These are phyloP conservation scores for Synergus japonicus DNA, from an alignment of 2,888 invertebrate species.

Conservation along the genomic window DNA sequence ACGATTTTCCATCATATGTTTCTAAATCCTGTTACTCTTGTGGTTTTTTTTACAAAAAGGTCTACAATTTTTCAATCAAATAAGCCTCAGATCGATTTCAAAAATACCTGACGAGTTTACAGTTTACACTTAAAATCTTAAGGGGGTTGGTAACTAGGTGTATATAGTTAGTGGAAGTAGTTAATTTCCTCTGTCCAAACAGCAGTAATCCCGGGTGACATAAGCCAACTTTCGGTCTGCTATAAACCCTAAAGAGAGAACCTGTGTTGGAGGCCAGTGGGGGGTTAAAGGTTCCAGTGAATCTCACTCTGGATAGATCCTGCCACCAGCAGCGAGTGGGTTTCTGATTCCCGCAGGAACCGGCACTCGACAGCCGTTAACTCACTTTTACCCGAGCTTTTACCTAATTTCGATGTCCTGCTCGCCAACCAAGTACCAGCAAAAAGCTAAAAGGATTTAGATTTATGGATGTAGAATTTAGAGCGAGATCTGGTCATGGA, in stretches of 20 bases:
- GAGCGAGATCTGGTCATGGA: constrained; percentile 40
- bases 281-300: constrained; percentile 51
- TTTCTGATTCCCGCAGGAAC: constrained; percentile 58
- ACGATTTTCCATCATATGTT: constrained; percentile 16
- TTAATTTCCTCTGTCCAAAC: constrained; percentile 77
- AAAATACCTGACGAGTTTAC: neutral
- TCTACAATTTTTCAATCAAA: neutral
- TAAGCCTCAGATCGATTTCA: neutral
- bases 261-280: constrained; percentile 42
- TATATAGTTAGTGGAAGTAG: constrained; percentile 62
- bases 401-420: neutral
- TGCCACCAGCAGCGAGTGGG: constrained; percentile 56
- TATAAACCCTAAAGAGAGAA: constrained; percentile 53
- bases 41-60: neutral
- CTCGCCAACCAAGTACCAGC: neutral
- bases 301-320: constrained; percentile 47
- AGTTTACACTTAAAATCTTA: neutral
- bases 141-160: neutral
- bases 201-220: constrained; percentile 76
- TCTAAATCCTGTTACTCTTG: constrained; percentile 24
- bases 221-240: constrained; percentile 73
- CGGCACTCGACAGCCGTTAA: constrained; percentile 55
- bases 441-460: neutral
- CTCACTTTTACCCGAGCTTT: constrained; percentile 47
- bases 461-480: neutral